These are phyloP conservation scores for Sipha flava DNA, from an alignment of 1,140 invertebrate genomes.

Conservation along the genomic window DNA sequence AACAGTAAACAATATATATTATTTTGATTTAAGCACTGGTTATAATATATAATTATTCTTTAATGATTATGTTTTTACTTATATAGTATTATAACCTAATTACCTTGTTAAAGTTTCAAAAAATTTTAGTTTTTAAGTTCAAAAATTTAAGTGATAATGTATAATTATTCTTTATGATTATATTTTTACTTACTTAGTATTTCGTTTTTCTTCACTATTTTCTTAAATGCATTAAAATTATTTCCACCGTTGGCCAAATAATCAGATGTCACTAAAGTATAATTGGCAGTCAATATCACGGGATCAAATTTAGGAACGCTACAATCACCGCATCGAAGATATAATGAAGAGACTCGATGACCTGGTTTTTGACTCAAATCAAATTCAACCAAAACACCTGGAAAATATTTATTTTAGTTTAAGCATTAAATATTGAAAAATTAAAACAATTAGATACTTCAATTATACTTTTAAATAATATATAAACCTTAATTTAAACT, in stretches of 20 bases:
- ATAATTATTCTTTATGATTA: background rate
- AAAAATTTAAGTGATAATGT: background rate
- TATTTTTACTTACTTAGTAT: background rate
- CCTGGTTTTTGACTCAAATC: slow-evolving; percentile 47
- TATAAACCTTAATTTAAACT: background rate
- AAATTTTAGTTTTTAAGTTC: background rate
- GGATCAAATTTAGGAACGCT: slow-evolving; percentile 45
- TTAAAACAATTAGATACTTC: background rate
- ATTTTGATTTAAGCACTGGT: no score
- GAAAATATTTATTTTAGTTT: background rate
- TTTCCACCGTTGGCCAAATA: slow-evolving; percentile 52
- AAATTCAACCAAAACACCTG: slow-evolving; percentile 46
- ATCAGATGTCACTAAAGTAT: slow-evolving; percentile 47
- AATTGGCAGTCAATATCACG: slow-evolving; percentile 42
- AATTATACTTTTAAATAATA: background rate
- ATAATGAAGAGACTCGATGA: slow-evolving; percentile 47
- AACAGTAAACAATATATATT: no score
- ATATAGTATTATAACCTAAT: background rate
- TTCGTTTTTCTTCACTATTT: background rate
- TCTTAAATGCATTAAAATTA: slow-evolving; percentile 41
- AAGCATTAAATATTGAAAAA: background rate
- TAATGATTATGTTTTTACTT: no score
- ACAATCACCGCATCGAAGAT: slow-evolving; percentile 49
- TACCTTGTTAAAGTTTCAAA: background rate
- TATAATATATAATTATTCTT: no score